Conservation (phyloP, 2,888 invertebrate species). For the Ditylenchus weischeri region DNA sequence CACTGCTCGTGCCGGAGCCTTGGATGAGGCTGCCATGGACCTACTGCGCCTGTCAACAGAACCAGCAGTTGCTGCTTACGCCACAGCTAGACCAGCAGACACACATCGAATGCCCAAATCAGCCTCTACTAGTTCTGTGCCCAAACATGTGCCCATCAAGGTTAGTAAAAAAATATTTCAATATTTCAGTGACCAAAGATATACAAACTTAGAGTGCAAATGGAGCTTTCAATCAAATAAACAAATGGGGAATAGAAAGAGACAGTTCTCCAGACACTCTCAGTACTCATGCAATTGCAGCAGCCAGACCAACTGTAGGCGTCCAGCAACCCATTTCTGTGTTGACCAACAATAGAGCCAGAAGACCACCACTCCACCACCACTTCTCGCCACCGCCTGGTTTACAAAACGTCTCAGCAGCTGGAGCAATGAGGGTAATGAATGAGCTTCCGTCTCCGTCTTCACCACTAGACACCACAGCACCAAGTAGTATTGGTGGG, state of each 20-base stretch:
- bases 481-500: background rate
- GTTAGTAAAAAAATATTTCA: background rate
- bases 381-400: slow-evolving; percentile 6
- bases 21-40: slow-evolving; percentile 54
- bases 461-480: background rate
- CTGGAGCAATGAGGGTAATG: slow-evolving; percentile 2
- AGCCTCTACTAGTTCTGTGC: slow-evolving; percentile 52
- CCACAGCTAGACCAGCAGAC: slow-evolving; percentile 12
- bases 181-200: no score
- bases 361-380: no score
- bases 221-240: background rate
- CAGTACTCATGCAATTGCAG: slow-evolving; percentile 13
- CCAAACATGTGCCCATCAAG: slow-evolving; percentile 2
- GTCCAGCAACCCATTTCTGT: no score
- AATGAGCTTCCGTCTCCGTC: slow-evolving; percentile 7
- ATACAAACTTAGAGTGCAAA: no score
- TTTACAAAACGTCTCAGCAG: background rate
- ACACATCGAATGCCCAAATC: slow-evolving; percentile 40
- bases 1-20: background rate
- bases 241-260: slow-evolving; percentile 1
- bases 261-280: slow-evolving; percentile 14
- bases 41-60: slow-evolving; percentile 48
- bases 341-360: no score
- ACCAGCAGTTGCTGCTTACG: slow-evolving; percentile 31
- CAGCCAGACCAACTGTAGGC: background rate